Conservation (phyloP, 2,888 invertebrate genomes). For the Trilocha varians region DNA sequence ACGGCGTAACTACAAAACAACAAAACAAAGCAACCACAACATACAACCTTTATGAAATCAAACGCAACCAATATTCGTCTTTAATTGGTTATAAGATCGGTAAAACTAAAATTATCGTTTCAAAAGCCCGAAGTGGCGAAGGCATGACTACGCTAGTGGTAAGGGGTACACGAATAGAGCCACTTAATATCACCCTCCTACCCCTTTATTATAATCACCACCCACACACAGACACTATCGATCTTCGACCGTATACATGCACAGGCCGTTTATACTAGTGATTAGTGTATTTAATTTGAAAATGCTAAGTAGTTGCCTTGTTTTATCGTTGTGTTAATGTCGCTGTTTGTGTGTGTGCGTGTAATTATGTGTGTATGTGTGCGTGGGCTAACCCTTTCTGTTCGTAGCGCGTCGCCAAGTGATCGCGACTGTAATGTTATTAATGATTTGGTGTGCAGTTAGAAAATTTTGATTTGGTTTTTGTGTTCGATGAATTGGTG, state of each 20-base stretch:
- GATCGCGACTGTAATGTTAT: slow-evolving; percentile 58
- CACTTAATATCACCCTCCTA: slow-evolving; percentile 71
- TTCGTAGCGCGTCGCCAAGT: slow-evolving; percentile 41
- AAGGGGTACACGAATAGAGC: slow-evolving; percentile 64
- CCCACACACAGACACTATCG: slow-evolving; percentile 64
- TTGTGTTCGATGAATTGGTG: neutral
- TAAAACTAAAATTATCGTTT: slow-evolving; percentile 47
- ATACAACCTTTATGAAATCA: no score
- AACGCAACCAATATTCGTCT: neutral
- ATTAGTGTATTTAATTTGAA: slow-evolving; percentile 74
- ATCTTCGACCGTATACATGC: slow-evolving; percentile 48
- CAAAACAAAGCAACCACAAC: no score
- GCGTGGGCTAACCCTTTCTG: slow-evolving; percentile 60
- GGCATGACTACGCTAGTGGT: slow-evolving; percentile 55
- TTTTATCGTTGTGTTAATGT: slow-evolving; percentile 55
- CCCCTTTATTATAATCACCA: slow-evolving; percentile 70
- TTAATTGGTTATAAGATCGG: neutral
- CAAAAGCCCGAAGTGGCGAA: slow-evolving; percentile 57
- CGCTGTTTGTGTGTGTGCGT: slow-evolving; percentile 34
- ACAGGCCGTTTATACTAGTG: slow-evolving; percentile 64
- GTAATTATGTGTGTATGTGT: slow-evolving; percentile 48
- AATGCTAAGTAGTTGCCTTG: slow-evolving; percentile 72
- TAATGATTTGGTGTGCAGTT: slow-evolving; percentile 33
- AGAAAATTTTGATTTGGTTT: neutral
- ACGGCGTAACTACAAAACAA: no score